A percentile compares a stretch with the other conserved stretches of the same genome.
phyloP scores from a whole-genome alignment of 53 echinoderm and acorn worm genomes.

The Echinometra lucunter region DNA sequence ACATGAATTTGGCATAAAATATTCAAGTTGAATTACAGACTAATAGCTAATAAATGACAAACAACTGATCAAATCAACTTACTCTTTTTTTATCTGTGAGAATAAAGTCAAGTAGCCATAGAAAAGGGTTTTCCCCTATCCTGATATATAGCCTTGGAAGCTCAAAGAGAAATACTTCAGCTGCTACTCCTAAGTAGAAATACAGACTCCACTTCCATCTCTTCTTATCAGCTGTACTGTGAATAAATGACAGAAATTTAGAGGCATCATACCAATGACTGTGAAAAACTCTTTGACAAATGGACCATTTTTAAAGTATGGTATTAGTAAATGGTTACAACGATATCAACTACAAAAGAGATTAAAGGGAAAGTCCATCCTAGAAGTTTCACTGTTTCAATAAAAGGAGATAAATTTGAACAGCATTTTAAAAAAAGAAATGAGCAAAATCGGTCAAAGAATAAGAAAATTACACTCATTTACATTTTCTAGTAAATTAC shows the following conservation, averaged over 20 bases:
- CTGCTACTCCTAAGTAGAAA: constrained; percentile 83
- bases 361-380: too few species aligned
- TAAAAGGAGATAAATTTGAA: too few species aligned
- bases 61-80: constrained; percentile 37
- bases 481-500: too few species aligned
- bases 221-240: constrained; percentile 46
- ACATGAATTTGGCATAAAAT: not conserved
- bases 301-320: not conserved
- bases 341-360: too few species aligned
- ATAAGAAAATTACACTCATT: too few species aligned
- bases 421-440: too few species aligned
- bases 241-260: not conserved
- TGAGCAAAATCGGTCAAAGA: too few species aligned
- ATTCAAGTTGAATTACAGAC: not conserved
- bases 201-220: constrained; percentile 77
- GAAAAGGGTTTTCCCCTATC: constrained; percentile 79
- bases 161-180: constrained; percentile 72
- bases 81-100: constrained; percentile 83
- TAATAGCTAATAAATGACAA: not conserved
- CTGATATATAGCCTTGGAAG: constrained; percentile 83
- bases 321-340: too few species aligned
- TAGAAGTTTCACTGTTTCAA: too few species aligned
- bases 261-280: not conserved
- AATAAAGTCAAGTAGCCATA: constrained; percentile 79
- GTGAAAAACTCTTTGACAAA: not conserved